Evolutionary conservation across 2,797 vertebrate species (phyloP).

Genomic region (Hydrocynus forskahlii): DNA sequence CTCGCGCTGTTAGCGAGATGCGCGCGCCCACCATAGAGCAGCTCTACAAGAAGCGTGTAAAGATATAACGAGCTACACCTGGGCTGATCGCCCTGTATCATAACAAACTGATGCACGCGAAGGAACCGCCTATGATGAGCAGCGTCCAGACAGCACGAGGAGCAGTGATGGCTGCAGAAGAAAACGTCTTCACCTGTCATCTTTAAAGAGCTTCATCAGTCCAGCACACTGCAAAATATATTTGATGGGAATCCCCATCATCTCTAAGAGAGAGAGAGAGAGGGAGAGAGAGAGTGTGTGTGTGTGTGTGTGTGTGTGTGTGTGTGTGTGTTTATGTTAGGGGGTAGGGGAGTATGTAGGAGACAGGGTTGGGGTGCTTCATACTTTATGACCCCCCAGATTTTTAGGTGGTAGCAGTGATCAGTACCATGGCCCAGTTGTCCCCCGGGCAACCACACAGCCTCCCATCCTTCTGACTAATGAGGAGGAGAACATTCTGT

Average conservation of each 20-base stretch:
- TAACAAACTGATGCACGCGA: not conserved
- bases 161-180: too few relatives aligned
- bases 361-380: too few relatives aligned
- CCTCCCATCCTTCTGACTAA: slow-evolving; percentile 9
- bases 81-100: not conserved
- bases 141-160: not conserved
- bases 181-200: not conserved
- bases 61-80: not conserved
- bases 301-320: not conserved
- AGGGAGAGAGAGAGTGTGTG: too few relatives aligned
- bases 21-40: not conserved
- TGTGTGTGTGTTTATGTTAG: too few relatives aligned
- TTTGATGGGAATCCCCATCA: not conserved
- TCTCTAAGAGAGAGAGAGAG: too few relatives aligned
- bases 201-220: not conserved
- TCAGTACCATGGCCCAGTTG: slow-evolving; percentile 16
- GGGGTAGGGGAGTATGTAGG: too few relatives aligned
- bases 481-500: slow-evolving; percentile 34
- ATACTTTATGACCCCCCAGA: too few relatives aligned
- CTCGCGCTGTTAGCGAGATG: not conserved
- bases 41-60: not conserved
- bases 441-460: slow-evolving; percentile 44
- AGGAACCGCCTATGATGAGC: not conserved
- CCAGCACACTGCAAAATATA: not conserved
- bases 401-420: not conserved